These are phyloP conservation scores for Blera fallax DNA, from an alignment of 2,888 invertebrate species.

Conservation along the genomic window DNA sequence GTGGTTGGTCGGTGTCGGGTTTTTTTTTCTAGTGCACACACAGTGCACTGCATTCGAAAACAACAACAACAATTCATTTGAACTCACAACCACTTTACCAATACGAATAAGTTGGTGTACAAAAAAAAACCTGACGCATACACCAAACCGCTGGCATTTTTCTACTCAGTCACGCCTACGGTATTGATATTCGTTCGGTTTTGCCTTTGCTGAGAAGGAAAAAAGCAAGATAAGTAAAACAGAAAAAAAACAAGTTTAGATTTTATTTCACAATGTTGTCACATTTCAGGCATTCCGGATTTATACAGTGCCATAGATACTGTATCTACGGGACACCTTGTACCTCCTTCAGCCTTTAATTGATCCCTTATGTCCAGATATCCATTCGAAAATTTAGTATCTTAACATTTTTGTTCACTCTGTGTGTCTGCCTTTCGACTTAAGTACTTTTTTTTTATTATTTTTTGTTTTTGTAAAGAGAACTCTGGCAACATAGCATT, in stretches of 20 bases:
- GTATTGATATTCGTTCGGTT: conserved; percentile 71
- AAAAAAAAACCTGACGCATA: conserved; percentile 66
- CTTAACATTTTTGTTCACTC: background rate
- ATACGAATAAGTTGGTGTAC: conserved; percentile 56
- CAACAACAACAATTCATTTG: conserved; percentile 23
- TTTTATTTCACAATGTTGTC: conserved; percentile 58
- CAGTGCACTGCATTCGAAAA: conserved; percentile 64
- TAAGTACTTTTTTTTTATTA: background rate
- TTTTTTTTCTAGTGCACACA: conserved; percentile 62
- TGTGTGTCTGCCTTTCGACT: background rate
- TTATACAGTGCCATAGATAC: background rate
- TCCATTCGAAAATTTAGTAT: too few relatives aligned
- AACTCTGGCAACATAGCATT: conserved; percentile 86
- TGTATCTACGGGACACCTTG: background rate
- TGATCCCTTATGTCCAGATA: background rate
- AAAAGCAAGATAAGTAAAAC: conserved; percentile 49
- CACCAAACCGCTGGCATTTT: conserved; percentile 68
- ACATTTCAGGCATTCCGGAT: conserved; percentile 35
- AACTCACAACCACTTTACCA: conserved; percentile 60
- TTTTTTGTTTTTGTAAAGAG: background rate
- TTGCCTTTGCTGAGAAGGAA: conserved; percentile 66
- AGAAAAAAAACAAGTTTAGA: conserved; percentile 60
- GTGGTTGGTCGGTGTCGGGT: conserved; percentile 37
- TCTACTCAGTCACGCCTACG: conserved; percentile 72
- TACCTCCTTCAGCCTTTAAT: background rate